Evolutionary conservation across 1,140 invertebrate genomes (phyloP), one percentile per base, ranked within the genome.

Genomic region (Tetragonula clypearis): DNA sequence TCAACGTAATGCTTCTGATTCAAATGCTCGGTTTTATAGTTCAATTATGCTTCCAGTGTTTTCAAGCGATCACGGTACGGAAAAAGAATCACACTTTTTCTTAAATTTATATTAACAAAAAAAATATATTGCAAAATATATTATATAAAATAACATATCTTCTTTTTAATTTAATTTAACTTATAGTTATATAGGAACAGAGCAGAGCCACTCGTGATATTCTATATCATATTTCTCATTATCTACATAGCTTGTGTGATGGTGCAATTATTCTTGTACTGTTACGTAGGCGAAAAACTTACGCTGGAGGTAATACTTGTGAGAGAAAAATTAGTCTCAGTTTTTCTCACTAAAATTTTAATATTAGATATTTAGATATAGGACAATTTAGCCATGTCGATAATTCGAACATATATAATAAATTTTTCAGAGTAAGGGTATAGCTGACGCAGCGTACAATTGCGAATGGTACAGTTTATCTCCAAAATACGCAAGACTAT

Each of bases 401-500:
- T 49, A 49, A 49, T 49, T 49, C 41, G 41, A 49, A 49, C 6
- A 49, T 5, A 21, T 73, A 30, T 30, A 30, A 30, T 6, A 30
- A 21, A 72, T 17, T 73, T 82, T 92, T 72, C 77, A 94, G 93
- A 92, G 91, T 65, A 85, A 74, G 15, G 82, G 89, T 35, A 82
- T 94, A 49, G 75, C 86, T 12, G 74, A 90, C 0, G 87, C 91
- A 12, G 91, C 89, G 66, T 94, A 93, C 71, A 62, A 90, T 12
- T 88, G 84, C 19, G 55, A 91, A 23, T 94, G 93, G 93, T 93
- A 92, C 49, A 89, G 90, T 23, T 84, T 92, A 19, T 68, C 90
- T 41, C 56, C 80, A 1, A 65, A 68, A 4, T 78, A 90, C 23
- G 68, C 88, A 0, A 93, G 77, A 83, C 84, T 65, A 58, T 53